phyloP scores from a whole-genome alignment of 2,113 vertebrate species.

The Propithecus coquereli region DNA sequence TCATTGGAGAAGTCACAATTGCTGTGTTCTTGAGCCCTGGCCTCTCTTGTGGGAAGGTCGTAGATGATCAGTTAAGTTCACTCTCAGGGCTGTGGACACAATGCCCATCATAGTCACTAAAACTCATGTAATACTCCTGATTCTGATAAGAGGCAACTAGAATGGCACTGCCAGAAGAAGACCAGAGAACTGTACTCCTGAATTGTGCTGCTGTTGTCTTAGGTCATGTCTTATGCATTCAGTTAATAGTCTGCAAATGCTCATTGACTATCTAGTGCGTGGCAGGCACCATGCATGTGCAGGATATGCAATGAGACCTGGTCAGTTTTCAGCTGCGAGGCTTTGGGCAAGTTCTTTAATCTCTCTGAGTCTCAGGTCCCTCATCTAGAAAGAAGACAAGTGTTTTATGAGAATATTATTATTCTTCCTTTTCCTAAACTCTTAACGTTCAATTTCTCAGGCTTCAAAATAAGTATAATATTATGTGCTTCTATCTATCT shows the following conservation, averaged over 20 bases:
- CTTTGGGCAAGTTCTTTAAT: background rate
- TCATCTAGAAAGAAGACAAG: background rate
- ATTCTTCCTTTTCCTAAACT: background rate
- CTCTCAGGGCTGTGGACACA: background rate
- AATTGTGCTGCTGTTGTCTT: background rate
- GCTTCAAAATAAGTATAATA: background rate
- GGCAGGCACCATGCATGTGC: rapidly evolving
- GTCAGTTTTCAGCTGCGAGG: background rate
- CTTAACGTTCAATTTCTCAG: slow-evolving; percentile 4
- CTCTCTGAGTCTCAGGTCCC: background rate
- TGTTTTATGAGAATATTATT: background rate
- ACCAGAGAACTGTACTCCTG: background rate
- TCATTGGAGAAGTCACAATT: background rate
- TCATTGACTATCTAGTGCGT: background rate
- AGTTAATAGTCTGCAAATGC: background rate
- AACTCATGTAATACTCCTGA: background rate
- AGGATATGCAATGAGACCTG: background rate
- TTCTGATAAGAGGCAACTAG: background rate
- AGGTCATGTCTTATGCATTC: background rate
- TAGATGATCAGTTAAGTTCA: background rate
- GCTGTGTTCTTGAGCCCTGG: background rate
- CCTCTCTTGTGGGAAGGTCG: background rate
- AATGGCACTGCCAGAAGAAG: background rate
- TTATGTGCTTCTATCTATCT: background rate
- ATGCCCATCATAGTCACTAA: background rate